Evolutionary conservation across 2,113 vertebrate genomes (phyloP).

Genomic region (Podocnemis expansa): DNA sequence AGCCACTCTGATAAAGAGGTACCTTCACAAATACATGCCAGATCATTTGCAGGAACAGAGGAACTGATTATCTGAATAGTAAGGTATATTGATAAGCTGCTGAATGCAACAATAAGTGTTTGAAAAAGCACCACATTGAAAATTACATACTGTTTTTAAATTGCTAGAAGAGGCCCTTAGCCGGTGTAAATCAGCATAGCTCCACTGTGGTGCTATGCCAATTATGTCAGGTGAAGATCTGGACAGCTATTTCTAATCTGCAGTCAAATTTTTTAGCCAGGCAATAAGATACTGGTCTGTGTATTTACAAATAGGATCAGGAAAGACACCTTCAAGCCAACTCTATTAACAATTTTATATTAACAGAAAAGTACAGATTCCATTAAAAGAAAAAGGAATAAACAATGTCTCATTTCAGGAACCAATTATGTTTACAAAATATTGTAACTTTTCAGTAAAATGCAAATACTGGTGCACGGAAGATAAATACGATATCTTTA

Average conservation of each 20-base stretch:
- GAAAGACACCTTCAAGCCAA: conserved; percentile 21
- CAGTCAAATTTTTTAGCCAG: background rate
- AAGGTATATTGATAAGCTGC: background rate
- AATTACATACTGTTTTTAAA: background rate
- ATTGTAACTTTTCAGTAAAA: conserved; percentile 21
- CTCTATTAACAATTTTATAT: background rate
- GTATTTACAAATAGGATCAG: background rate
- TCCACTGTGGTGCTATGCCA: background rate
- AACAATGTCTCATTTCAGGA: conserved; percentile 6
- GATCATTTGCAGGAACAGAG: background rate
- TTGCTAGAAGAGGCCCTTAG: background rate
- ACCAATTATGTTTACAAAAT: background rate
- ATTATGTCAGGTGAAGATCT: background rate
- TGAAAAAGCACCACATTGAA: background rate
- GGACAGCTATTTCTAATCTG: background rate
- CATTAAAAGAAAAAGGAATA: conserved; percentile 12
- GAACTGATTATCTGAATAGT: conserved; percentile 1
- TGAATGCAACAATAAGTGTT: background rate
- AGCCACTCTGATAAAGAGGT: background rate
- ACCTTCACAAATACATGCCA: background rate
- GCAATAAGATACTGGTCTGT: background rate
- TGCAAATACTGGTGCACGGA: conserved; percentile 5
- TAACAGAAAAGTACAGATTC: background rate
- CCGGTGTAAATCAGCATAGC: background rate
- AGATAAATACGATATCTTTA: conserved; percentile 22